A percentile compares a stretch with the other conserved stretches of the same genome.
phyloP scores from a whole-genome alignment of 2,888 invertebrate genomes.

The Cheiracanthium punctorium region DNA sequence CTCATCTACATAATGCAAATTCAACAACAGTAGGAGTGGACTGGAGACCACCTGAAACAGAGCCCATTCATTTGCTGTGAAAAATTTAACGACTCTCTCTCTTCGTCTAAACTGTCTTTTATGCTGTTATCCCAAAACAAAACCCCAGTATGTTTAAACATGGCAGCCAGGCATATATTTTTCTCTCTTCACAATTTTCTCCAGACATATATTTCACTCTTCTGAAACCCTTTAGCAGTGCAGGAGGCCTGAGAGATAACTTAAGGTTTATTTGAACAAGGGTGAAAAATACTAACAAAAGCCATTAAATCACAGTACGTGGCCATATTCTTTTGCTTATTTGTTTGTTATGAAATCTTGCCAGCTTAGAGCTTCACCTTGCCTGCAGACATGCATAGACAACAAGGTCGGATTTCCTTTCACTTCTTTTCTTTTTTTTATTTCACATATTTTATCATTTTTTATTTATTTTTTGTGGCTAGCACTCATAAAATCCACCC shows the following conservation, averaged over 20 bases:
- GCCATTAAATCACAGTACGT: slow-evolving; percentile 9
- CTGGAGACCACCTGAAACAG: no score
- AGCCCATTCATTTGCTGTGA: no score
- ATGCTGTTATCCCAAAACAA: no score
- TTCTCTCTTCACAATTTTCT: no score
- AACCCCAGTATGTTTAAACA: no score
- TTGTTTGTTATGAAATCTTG: background rate
- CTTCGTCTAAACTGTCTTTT: no score
- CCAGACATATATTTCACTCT: no score
- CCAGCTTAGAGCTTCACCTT: background rate
- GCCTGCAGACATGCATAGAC: background rate
- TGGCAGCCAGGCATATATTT: no score
- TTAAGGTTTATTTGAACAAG: slow-evolving; percentile 9
- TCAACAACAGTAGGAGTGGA: no score
- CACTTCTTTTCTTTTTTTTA: background rate
- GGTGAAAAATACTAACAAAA: slow-evolving; percentile 2
- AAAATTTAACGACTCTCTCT: no score
- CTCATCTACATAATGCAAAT: no score
- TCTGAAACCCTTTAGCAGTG: background rate
- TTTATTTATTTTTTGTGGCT: background rate
- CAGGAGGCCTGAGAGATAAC: background rate
- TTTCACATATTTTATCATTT: no score
- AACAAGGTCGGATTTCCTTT: slow-evolving; percentile 7
- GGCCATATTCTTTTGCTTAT: background rate
- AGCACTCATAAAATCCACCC: slow-evolving; percentile 54